These are phyloP conservation scores for Drosophila obscura DNA, from an alignment of 1,140 invertebrate genomes.

Conservation along the genomic window DNA sequence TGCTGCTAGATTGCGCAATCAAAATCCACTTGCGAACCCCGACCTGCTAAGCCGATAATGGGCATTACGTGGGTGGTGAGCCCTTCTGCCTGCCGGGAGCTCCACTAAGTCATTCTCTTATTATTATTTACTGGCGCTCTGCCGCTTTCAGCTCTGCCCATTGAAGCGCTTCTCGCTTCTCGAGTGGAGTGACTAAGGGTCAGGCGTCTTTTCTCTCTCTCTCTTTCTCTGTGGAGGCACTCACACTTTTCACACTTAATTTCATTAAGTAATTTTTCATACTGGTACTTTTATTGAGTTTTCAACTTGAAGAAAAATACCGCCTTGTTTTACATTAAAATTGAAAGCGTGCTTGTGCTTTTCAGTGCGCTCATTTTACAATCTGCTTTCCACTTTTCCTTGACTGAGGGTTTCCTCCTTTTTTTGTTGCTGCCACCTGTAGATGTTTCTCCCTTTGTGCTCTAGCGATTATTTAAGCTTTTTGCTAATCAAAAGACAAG, in stretches of 20 bases:
- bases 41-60: conserved; percentile 64
- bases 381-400: conserved; percentile 32
- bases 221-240: conserved; percentile 1
- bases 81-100: conserved; percentile 7
- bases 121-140: conserved; percentile 64
- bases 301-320: conserved; percentile 49
- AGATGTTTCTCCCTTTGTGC: conserved; percentile 24
- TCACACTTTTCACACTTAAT: conserved; percentile 74
- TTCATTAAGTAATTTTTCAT: conserved; percentile 81
- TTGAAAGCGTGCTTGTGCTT: conserved; percentile 21
- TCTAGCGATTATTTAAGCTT: conserved; percentile 42
- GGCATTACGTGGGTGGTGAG: conserved; percentile 39
- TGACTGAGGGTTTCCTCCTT: conserved; percentile 18
- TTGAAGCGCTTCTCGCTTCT: conserved; percentile 15
- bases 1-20: conserved; percentile 42
- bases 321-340: conserved; percentile 63
- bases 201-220: conserved; percentile 1
- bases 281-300: conserved; percentile 76
- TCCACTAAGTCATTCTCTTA: conserved; percentile 68
- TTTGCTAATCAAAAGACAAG: conserved; percentile 6
- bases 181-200: conserved; percentile 18
- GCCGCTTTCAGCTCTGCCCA: conserved; percentile 21
- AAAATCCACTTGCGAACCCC: conserved; percentile 52
- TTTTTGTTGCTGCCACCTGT: conserved; percentile 1
- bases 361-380: conserved; percentile 13